Conservation (phyloP, 35 echinoderm and acorn worm genomes). For the Stichopus chloronotus region DNA sequence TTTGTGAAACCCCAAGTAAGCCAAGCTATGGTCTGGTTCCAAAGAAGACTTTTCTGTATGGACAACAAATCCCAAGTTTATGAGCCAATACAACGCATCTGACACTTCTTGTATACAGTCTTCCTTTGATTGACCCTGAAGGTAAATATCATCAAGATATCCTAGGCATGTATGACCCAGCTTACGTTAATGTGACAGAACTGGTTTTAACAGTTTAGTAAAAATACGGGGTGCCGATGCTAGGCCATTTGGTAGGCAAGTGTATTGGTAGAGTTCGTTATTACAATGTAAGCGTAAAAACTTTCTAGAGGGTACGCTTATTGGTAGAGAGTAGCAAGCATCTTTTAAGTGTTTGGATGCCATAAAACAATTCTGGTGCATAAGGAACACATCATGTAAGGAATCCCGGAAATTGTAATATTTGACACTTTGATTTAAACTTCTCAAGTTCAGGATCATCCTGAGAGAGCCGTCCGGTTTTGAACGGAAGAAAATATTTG, state of each 20-base stretch:
- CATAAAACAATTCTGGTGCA: constrained; percentile 16
- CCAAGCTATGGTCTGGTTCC: not conserved
- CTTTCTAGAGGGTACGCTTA: not conserved
- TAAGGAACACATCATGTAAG: constrained; percentile 14
- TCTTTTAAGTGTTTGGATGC: constrained; percentile 30
- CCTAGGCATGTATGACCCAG: not conserved
- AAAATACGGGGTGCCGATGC: constrained; percentile 56
- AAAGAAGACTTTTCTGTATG: not conserved
- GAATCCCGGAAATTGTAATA: constrained; percentile 67
- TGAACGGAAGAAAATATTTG: constrained; percentile 40
- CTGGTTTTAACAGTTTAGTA: constrained; percentile 58
- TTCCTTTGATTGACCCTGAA: not conserved
- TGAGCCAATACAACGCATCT: not conserved
- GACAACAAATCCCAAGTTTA: not conserved
- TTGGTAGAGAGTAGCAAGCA: not conserved
- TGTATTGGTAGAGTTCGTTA: constrained; percentile 52
- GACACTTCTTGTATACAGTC: not conserved
- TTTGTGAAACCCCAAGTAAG: not conserved
- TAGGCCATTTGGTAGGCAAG: constrained; percentile 62
- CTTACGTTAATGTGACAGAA: not conserved
- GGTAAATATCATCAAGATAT: not conserved
- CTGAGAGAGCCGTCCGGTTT: constrained; percentile 52
- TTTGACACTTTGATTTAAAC: constrained; percentile 55
- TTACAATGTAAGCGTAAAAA: constrained; percentile 43
- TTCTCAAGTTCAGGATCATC: constrained; percentile 62